phyloP scores from a whole-genome alignment of 2,888 invertebrate genomes.

The Platycnemis pennipes region DNA sequence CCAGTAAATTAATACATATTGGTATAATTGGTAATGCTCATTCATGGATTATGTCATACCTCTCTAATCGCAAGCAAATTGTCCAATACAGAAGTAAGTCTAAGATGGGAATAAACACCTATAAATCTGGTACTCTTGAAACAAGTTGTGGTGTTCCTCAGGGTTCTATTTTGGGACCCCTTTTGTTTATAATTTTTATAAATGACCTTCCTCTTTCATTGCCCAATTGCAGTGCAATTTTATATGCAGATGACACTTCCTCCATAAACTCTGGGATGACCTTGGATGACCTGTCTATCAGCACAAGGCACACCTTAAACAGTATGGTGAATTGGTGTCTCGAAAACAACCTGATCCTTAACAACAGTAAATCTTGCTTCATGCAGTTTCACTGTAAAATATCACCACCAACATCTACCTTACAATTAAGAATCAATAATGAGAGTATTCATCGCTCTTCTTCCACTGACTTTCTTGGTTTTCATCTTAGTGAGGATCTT shows the following conservation, averaged over 20 bases:
- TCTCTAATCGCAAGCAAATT: neutral
- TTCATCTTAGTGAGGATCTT: neutral
- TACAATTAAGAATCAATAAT: neutral
- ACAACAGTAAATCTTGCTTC: neutral
- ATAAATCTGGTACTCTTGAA: neutral
- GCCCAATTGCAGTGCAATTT: neutral
- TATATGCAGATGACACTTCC: neutral
- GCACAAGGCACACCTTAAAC: neutral
- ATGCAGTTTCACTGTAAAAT: neutral
- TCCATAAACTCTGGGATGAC: neutral
- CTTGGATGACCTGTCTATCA: neutral
- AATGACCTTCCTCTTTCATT: constrained; percentile 1
- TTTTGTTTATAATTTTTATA: neutral
- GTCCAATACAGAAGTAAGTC: neutral
- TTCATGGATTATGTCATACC: neutral
- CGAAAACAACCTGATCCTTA: neutral
- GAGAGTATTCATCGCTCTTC: neutral
- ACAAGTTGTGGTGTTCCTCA: neutral
- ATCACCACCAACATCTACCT: neutral
- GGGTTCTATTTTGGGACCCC: neutral
- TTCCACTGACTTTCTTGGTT: neutral
- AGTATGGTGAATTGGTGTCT: neutral
- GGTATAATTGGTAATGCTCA: neutral
- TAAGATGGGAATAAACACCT: neutral
- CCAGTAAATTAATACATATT: neutral